Conservation (phyloP, 2,113 vertebrate genomes). For the Syrmaticus mikado region DNA sequence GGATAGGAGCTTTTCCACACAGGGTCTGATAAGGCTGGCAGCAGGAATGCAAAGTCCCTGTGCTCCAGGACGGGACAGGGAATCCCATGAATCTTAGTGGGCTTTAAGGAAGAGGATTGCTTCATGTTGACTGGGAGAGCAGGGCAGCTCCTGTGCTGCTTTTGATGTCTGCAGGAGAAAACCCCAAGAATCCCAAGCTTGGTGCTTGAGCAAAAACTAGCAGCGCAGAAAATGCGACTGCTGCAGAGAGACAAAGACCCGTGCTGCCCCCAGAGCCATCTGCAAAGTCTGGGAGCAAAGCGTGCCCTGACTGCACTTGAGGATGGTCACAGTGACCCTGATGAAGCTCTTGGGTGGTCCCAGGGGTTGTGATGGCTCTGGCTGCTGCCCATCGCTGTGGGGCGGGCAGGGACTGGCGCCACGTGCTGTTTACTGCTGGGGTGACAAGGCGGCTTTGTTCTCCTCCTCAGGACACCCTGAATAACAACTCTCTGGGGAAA, state of each 20-base stretch:
- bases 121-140: accelerated
- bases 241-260: background rate
- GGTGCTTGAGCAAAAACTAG: background rate
- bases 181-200: background rate
- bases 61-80: background rate
- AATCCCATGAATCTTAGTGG: background rate
- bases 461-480: conserved; percentile 91
- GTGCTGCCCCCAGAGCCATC: background rate
- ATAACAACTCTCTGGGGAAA: conserved; percentile 98
- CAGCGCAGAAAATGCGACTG: background rate
- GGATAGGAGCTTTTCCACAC: background rate
- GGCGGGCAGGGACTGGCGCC: conserved; percentile 52
- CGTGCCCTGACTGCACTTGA: background rate
- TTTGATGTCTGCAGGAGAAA: background rate
- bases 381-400: background rate
- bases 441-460: conserved; percentile 77
- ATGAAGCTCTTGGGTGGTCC: background rate
- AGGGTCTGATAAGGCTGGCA: background rate
- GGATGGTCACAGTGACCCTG: background rate
- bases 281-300: background rate
- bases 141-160: background rate
- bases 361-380: background rate
- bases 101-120: background rate
- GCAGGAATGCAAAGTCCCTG: accelerated
- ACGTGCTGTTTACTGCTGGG: conserved; percentile 59